phyloP scores from a whole-genome alignment of 2,113 vertebrate species.

The Numenius arquata region DNA sequence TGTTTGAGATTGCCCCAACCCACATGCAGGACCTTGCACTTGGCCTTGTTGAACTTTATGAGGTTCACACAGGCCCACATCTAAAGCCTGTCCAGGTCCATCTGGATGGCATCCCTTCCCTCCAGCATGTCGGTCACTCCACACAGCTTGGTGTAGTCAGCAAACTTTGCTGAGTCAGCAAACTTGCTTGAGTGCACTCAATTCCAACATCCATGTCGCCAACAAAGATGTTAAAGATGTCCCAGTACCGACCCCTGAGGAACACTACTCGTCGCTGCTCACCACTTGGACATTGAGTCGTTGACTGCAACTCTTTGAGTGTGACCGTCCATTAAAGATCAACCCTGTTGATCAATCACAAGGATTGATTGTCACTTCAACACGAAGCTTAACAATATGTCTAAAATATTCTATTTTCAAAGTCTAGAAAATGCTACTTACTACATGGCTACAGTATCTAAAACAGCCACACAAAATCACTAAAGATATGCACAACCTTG shows the following conservation, averaged over 20 bases:
- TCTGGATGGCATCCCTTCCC: background rate
- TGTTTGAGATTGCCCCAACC: background rate
- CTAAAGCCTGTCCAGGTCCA: background rate
- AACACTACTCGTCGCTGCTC: background rate
- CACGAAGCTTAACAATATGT: background rate
- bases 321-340: background rate
- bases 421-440: background rate
- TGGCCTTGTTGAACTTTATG: background rate
- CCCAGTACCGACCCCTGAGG: background rate
- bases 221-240: background rate
- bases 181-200: background rate
- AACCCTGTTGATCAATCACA: background rate
- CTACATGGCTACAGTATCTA: background rate
- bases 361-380: background rate
- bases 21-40: background rate
- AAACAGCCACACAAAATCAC: background rate
- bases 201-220: background rate
- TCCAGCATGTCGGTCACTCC: background rate
- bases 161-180: background rate
- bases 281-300: background rate
- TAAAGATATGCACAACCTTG: background rate
- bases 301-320: background rate
- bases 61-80: background rate
- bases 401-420: background rate
- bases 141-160: background rate